Percentiles rank a stretch among this genome's conserved stretches.
phyloP scores from a whole-genome alignment of 2,888 invertebrate species.

The Nemurella pictetii region DNA sequence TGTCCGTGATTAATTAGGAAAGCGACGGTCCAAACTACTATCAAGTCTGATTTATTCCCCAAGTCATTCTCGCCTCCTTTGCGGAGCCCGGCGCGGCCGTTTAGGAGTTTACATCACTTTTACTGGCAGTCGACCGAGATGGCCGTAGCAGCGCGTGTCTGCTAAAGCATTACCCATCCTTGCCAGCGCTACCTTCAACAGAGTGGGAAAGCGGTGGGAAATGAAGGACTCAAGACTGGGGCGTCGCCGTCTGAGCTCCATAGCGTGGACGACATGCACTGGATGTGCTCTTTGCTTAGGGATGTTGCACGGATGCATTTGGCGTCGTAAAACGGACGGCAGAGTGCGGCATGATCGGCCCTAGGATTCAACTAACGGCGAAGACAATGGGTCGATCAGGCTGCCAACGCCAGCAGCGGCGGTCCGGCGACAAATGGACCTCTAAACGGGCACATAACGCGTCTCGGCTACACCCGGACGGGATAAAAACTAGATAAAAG shows the following conservation, averaged over 20 bases:
- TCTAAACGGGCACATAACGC: constrained; percentile 5
- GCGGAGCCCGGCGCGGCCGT: neutral
- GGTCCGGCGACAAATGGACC: neutral
- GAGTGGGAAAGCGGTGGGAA: too few relatives aligned
- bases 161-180: neutral
- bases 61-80: neutral
- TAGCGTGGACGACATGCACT: neutral
- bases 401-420: neutral
- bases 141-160: neutral
- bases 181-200: neutral
- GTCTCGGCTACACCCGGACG: neutral
- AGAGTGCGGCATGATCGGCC: constrained; percentile 43
- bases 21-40: neutral
- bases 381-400: constrained; percentile 40
- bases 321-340: constrained; percentile 28
- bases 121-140: neutral
- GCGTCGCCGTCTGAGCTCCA: neutral
- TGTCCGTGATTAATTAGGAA: neutral
- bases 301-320: neutral
- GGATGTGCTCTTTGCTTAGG: neutral
- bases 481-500: constrained; percentile 10
- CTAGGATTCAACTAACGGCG: constrained; percentile 45
- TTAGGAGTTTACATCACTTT: neutral
- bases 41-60: neutral
- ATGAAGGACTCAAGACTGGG: neutral